Conservation (phyloP, 2,888 invertebrate species). For the Cremastobaeus sp. region DNA sequence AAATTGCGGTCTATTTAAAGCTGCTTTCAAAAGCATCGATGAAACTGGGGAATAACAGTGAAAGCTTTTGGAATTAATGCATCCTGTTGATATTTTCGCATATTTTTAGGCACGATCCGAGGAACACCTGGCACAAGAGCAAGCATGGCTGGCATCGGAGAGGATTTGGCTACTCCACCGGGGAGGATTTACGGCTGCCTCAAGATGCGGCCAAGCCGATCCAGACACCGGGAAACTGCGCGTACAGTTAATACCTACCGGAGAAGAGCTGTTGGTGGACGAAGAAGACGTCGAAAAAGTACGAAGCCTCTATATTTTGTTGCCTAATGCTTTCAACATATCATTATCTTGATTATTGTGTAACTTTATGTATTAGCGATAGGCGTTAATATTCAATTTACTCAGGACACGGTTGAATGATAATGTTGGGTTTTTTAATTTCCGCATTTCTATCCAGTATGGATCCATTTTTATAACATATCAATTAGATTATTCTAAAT, state of each 20-base stretch:
- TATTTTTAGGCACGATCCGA: constrained; percentile 84
- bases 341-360: constrained; percentile 17
- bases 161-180: constrained; percentile 96
- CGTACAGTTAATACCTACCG: constrained; percentile 88
- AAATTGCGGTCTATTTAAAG: constrained; percentile 26
- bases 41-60: constrained; percentile 12
- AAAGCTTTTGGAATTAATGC: constrained; percentile 25
- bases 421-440: constrained; percentile 11
- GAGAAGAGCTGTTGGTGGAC: constrained; percentile 91
- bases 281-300: constrained; percentile 98
- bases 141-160: constrained; percentile 86
- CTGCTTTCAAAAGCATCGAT: constrained; percentile 25
- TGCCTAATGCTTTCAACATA: too few relatives aligned
- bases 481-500: neutral
- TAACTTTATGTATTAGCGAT: constrained; percentile 33
- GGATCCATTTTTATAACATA: too few relatives aligned
- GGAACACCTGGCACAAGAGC: constrained; percentile 83
- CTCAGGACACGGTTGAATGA: constrained; percentile 21
- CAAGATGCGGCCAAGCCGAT: constrained; percentile 77
- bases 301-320: constrained; percentile 37
- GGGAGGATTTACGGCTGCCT: constrained; percentile 92
- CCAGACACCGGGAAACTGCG: constrained; percentile 83
- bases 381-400: constrained; percentile 39
- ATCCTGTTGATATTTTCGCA: constrained; percentile 44
- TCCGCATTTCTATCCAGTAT: too few relatives aligned